Evolutionary conservation across 2,113 vertebrate genomes (phyloP).

Genomic region (Tachuris rubrigastra): DNA sequence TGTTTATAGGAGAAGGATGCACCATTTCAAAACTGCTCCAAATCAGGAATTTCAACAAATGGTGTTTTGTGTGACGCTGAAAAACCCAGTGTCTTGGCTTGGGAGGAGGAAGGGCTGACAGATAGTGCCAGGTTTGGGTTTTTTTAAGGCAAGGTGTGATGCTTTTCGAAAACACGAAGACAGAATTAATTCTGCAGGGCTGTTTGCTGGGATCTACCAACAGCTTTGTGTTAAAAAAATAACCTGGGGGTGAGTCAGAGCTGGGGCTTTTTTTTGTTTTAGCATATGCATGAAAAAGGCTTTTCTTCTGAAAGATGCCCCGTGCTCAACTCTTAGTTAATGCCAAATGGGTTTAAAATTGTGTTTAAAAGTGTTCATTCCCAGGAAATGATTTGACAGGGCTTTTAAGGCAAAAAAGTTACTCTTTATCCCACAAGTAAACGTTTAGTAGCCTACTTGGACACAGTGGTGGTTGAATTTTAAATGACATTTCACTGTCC

Average conservation of each 20-base stretch:
- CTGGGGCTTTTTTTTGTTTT: neutral
- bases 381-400: neutral
- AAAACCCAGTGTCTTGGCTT: neutral
- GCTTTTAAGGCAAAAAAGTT: neutral
- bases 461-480: neutral
- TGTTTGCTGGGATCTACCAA: neutral
- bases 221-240: neutral
- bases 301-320: neutral
- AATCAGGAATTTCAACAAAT: neutral
- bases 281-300: neutral
- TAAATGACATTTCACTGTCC: neutral
- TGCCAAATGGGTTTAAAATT: neutral
- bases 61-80: neutral
- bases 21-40: neutral
- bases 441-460: neutral
- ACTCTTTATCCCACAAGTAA: neutral
- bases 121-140: neutral
- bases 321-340: neutral
- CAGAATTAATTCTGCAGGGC: neutral
- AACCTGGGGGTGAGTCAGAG: neutral
- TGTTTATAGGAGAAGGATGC: neutral
- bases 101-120: neutral
- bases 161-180: neutral
- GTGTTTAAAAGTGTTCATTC: neutral
- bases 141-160: neutral